Conservation (phyloP, 1,140 invertebrate genomes). For the Drosophila prosaltans region DNA sequence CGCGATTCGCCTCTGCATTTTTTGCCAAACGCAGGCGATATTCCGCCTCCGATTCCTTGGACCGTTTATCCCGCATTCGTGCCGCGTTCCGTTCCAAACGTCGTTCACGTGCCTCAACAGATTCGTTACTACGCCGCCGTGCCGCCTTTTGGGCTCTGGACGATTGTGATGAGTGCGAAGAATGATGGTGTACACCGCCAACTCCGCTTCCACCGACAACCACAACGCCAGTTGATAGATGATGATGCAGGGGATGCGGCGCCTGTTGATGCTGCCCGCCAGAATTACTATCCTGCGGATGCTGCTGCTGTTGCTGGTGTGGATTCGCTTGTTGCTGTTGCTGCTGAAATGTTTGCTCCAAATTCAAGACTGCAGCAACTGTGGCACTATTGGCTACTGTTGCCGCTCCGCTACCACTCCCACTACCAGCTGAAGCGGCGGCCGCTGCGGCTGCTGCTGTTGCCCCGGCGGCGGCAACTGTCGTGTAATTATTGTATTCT, state of each 20-base stretch:
- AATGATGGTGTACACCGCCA: constrained; percentile 39
- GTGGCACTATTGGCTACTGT: constrained; percentile 24
- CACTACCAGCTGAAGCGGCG: constrained; percentile 42
- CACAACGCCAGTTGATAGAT: constrained; percentile 68
- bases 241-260: constrained; percentile 71
- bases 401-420: constrained; percentile 31
- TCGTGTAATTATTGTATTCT: constrained; percentile 77
- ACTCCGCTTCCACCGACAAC: constrained; percentile 41
- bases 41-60: constrained; percentile 77
- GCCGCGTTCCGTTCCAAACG: constrained; percentile 78
- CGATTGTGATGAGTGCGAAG: constrained; percentile 32
- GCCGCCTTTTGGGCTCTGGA: constrained; percentile 76
- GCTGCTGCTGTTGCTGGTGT: constrained; percentile 50
- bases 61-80: constrained; percentile 78
- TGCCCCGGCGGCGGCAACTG: constrained; percentile 63
- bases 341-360: constrained; percentile 62
- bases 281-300: constrained; percentile 46
- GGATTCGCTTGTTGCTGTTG: constrained; percentile 47
- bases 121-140: constrained; percentile 79
- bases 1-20: constrained; percentile 81
- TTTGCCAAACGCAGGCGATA: constrained; percentile 79
- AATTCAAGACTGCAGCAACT: constrained; percentile 43
- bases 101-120: constrained; percentile 71
- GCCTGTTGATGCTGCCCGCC: constrained; percentile 55
- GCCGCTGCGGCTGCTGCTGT: constrained; percentile 50